Conservation (phyloP, 1,140 invertebrate genomes). For the Trichomalopsis sarcophagae region DNA sequence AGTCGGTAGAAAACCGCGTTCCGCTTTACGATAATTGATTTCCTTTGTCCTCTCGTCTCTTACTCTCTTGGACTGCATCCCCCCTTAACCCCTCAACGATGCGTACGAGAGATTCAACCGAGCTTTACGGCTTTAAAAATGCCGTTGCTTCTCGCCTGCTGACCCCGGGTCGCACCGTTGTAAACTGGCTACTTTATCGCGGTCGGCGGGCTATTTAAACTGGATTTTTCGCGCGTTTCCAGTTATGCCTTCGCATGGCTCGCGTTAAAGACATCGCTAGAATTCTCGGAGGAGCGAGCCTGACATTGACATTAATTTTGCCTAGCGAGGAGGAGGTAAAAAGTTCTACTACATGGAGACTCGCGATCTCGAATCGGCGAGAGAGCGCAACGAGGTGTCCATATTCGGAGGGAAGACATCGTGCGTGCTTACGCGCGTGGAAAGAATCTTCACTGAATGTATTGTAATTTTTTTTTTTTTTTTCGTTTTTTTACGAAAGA, state of each 20-base stretch:
- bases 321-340: neutral
- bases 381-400: slow-evolving; percentile 29
- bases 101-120: neutral
- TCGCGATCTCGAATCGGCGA: slow-evolving; percentile 28
- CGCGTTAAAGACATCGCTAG: neutral
- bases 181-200: neutral
- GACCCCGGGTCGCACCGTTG: neutral
- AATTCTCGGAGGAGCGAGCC: neutral
- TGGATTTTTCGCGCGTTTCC: neutral
- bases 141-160: neutral
- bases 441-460: slow-evolving; percentile 20
- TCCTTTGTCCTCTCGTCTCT: slow-evolving; percentile 11
- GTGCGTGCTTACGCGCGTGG: neutral
- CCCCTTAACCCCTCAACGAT: neutral
- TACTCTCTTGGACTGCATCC: neutral
- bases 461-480: too few relatives aligned
- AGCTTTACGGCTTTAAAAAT: too few relatives aligned
- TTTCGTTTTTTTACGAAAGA: too few relatives aligned
- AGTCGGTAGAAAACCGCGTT: neutral
- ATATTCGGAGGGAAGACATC: slow-evolving; percentile 15
- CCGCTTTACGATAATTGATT: slow-evolving; percentile 28
- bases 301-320: slow-evolving; percentile 49
- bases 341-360: neutral
- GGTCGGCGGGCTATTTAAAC: neutral
- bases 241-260: too few relatives aligned